These are phyloP conservation scores for Caenorhabditis inopinata DNA, from an alignment of 1,140 invertebrate genomes.

Conservation along the genomic window DNA sequence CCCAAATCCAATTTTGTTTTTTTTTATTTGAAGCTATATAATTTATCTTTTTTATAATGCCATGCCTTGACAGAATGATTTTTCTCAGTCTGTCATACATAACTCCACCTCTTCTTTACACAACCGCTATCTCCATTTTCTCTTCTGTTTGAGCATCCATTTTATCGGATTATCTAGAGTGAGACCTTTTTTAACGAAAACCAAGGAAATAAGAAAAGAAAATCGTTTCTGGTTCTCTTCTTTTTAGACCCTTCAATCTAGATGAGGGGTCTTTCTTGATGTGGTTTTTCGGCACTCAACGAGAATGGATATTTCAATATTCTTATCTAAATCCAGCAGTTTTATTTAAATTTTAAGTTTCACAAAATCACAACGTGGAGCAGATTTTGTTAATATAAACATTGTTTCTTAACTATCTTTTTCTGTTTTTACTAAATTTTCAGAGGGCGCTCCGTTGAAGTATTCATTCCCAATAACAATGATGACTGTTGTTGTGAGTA, in stretches of 20 bases:
- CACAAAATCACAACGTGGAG: too few relatives aligned
- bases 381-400: too few relatives aligned
- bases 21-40: not conserved
- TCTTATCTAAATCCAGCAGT: too few relatives aligned
- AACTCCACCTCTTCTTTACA: not conserved
- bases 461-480: not conserved
- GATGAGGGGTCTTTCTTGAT: not conserved
- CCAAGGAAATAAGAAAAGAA: not conserved
- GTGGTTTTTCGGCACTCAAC: too few relatives aligned
- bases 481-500: not conserved
- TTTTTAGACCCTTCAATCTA: not conserved
- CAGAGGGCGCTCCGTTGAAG: not conserved
- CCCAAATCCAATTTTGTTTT: not conserved
- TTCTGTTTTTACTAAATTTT: not conserved
- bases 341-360: too few relatives aligned
- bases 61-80: not conserved
- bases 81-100: not conserved
- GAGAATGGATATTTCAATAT: too few relatives aligned
- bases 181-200: not conserved
- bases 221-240: not conserved
- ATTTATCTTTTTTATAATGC: not conserved
- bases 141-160: not conserved
- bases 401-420: too few relatives aligned
- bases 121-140: not conserved
- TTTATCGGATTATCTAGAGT: slow-evolving; percentile 2